Evolutionary conservation across 2,888 invertebrate species (phyloP), one percentile per base, ranked within the genome.

Genomic region (Megamerina dolium): DNA sequence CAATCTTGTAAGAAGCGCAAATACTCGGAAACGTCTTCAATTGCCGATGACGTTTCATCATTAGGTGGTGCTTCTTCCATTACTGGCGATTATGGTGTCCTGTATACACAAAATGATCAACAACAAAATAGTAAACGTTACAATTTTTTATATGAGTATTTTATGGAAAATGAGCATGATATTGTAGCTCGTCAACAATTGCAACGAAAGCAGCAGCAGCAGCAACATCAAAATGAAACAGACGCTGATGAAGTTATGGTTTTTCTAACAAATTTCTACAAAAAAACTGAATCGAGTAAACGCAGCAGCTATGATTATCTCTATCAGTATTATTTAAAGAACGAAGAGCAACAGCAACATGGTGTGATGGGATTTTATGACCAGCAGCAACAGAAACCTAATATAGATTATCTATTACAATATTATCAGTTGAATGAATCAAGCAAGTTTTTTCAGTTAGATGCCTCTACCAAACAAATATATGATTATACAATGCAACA

Each of bases 361-460:
- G 45, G 48, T 3, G 47, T 49, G 18, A 50, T 49, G 20, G 36
- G 36, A 20, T 37, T 46, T 32, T 41, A 49, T 5, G 45, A 57
- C 19, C 49, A 55, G 18, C 56, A 57, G 3, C 59, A 52, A 37
- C 60, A 60, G 26, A 68, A 68, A 36, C 70, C 68, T 27, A 63
- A 58, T 27, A 63, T 71, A 46, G 70, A 72, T 37, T 68, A 65
- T 46, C 52, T 72, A 10, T 47, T 68, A 19, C 72, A 72, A 55
- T 72, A 68, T 45, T 72, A 72, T 48, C 71, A 72, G 58, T 56
- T 71, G 13, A 68, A 63, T 44, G 71, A 72, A 56, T 70, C 70
- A 26, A 71, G 70, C 55, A 70, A 70, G 66, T 70, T 71, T 69
- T 70, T 71, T 68, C 71, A 70, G 61, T 66, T 70, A 67, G 65